Conservation (phyloP, 2,797 vertebrate genomes). For the Neoniphon sammara region DNA sequence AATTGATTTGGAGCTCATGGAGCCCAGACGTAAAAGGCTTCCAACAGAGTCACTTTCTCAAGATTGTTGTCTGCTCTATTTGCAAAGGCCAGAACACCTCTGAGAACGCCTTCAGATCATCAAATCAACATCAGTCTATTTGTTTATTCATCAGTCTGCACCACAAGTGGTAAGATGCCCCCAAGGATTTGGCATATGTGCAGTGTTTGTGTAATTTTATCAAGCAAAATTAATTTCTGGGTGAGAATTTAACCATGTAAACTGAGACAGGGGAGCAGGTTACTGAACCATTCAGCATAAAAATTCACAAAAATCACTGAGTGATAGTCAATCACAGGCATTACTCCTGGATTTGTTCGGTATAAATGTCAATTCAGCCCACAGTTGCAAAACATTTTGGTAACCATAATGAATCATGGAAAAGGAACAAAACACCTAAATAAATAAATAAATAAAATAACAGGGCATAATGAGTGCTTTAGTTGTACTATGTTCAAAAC, state of each 20-base stretch:
- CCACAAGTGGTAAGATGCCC: slow-evolving; percentile 17
- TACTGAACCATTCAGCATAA: background rate
- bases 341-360: background rate
- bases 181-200: background rate
- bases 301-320: too few relatives aligned
- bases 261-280: background rate
- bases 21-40: slow-evolving; percentile 23
- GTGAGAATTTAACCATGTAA: background rate
- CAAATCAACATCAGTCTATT: slow-evolving; percentile 22
- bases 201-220: background rate
- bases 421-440: too few relatives aligned
- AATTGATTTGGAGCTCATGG: slow-evolving; percentile 37
- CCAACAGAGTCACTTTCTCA: slow-evolving; percentile 19
- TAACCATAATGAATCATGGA: too few relatives aligned
- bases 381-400: too few relatives aligned
- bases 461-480: too few relatives aligned
- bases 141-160: slow-evolving; percentile 32
- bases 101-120: slow-evolving; percentile 33
- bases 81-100: slow-evolving; percentile 20
- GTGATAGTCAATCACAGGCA: slow-evolving; percentile 1
- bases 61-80: slow-evolving; percentile 25
- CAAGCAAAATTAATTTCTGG: background rate
- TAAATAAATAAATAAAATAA: too few relatives aligned
- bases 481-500: too few relatives aligned
- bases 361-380: background rate